Evolutionary conservation across 2,888 invertebrate species (phyloP).

Genomic region (Tenthredo scrophulariae): DNA sequence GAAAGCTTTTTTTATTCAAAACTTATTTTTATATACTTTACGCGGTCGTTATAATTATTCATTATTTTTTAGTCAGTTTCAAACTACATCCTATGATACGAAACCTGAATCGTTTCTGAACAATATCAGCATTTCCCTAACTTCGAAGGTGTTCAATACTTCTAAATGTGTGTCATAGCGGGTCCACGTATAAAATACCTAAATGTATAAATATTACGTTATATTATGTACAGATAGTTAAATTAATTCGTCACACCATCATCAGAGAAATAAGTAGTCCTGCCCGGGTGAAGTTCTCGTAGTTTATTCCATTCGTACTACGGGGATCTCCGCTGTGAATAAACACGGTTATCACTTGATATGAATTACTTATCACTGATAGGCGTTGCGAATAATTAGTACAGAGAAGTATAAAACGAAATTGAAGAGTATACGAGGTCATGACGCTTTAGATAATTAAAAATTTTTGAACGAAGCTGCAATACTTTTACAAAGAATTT

Average conservation of each 20-base stretch:
- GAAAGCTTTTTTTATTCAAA: neutral
- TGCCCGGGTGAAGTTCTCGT: neutral
- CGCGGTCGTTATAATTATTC: neutral
- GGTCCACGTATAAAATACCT: neutral
- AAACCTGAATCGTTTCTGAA: neutral
- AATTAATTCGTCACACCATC: neutral
- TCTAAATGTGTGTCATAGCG: neutral
- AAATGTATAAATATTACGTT: neutral
- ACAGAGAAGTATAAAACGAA: neutral
- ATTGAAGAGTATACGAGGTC: neutral
- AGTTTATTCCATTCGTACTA: neutral
- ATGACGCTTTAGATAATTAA: neutral
- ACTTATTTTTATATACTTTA: constrained; percentile 1
- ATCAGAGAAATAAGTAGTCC: constrained; percentile 7
- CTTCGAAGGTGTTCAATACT: neutral
- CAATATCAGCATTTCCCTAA: neutral
- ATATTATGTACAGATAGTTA: neutral
- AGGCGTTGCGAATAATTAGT: neutral
- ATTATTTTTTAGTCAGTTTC: neutral
- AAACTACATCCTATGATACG: neutral
- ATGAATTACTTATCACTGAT: neutral
- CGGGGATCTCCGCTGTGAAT: constrained; percentile 11
- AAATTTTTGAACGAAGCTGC: neutral
- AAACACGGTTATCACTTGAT: neutral
- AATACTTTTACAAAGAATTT: neutral